Conservation (phyloP, 2,797 vertebrate genomes). For the Enteromius anoplus region DNA sequence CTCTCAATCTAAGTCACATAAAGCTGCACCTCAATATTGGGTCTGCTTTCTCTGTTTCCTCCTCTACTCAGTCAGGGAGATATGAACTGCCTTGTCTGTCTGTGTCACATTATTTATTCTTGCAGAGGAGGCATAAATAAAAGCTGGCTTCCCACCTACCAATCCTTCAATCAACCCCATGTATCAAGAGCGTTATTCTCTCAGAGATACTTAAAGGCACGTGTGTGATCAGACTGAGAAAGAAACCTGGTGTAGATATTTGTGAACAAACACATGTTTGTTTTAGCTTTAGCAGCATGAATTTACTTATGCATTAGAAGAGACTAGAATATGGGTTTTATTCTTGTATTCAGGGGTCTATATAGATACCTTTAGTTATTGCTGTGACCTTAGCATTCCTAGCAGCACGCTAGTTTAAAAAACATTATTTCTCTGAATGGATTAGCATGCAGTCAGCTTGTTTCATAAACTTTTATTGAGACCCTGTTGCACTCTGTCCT, state of each 20-base stretch:
- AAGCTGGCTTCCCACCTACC: constrained; percentile 66
- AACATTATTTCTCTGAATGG: not conserved
- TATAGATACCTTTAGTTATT: not conserved
- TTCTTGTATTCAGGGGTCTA: not conserved
- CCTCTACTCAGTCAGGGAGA: constrained; percentile 44
- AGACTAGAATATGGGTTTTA: not conserved
- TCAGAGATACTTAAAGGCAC: constrained; percentile 64
- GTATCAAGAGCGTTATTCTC: constrained; percentile 67
- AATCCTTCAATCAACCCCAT: constrained; percentile 69
- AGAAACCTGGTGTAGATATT: constrained; percentile 13
- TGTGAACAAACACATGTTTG: constrained; percentile 47
- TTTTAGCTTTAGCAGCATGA: not conserved
- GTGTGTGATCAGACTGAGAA: constrained; percentile 67
- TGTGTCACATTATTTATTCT: constrained; percentile 73
- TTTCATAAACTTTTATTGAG: not conserved
- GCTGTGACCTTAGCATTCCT: not conserved
- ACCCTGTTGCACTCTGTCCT: not conserved
- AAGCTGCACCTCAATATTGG: constrained; percentile 66
- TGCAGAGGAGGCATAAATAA: constrained; percentile 73
- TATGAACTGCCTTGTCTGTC: constrained; percentile 62
- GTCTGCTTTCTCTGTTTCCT: constrained; percentile 45
- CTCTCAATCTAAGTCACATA: constrained; percentile 66
- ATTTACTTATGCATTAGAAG: not conserved
- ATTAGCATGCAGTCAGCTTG: not conserved
- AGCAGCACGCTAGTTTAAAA: not conserved